phyloP scores from a whole-genome alignment of 30 jellyfish, hydroid and myxozoan genomes.

The Pelagia noctiluca region DNA sequence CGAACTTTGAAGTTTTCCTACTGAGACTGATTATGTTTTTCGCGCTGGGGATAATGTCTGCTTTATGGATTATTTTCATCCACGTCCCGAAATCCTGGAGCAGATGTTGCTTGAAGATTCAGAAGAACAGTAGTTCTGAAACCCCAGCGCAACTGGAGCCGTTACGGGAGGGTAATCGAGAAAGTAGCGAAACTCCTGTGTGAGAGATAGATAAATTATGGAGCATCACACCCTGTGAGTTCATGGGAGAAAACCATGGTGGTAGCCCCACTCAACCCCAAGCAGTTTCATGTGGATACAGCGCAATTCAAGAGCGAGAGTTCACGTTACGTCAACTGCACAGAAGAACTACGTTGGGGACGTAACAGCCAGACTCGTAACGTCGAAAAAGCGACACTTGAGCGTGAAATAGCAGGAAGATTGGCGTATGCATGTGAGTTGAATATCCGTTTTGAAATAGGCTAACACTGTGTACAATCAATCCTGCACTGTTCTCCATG shows the following conservation, averaged over 20 bases:
- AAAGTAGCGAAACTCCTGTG: constrained; percentile 72
- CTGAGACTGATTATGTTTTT: constrained; percentile 83
- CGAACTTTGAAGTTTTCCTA: constrained; percentile 91
- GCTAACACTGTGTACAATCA: no score
- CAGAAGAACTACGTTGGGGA: no score
- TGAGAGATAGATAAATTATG: neutral
- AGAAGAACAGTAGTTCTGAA: constrained; percentile 38
- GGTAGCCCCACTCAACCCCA: neutral
- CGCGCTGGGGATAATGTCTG: constrained; percentile 82
- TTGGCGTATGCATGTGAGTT: no score
- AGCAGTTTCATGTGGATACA: no score
- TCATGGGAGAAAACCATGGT: neutral
- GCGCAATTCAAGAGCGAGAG: no score
- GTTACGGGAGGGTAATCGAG: constrained; percentile 54
- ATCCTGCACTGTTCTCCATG: neutral
- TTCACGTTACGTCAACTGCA: no score
- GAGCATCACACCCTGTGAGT: neutral
- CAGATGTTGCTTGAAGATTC: constrained; percentile 19
- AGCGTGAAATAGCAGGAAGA: no score
- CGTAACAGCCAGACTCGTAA: no score
- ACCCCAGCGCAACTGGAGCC: constrained; percentile 75
- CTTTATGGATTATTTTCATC: constrained; percentile 83
- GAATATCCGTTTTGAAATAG: no score
- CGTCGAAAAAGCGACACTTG: no score
- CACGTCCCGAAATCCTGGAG: constrained; percentile 79